Conservation (phyloP, 2,113 vertebrate genomes). For the Poecilia latipinna region DNA sequence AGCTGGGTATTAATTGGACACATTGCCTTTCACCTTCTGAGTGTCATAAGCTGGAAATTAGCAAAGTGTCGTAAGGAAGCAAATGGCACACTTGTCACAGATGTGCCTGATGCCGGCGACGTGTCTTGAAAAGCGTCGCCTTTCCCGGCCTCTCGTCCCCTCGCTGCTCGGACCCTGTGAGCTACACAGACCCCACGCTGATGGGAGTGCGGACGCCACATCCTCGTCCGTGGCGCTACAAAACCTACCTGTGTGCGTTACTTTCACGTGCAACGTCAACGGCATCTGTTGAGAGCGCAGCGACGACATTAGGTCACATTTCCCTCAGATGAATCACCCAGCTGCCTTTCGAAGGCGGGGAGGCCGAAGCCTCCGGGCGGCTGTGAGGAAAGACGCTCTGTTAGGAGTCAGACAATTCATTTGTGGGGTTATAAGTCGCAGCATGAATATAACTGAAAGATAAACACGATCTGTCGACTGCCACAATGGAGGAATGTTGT, state of each 20-base stretch:
- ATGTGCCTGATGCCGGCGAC: constrained; percentile 35
- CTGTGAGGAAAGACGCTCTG: constrained; percentile 33
- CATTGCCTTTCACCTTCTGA: constrained; percentile 30
- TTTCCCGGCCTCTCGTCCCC: constrained; percentile 2
- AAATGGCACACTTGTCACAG: constrained; percentile 60
- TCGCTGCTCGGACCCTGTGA: not conserved
- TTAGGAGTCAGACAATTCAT: constrained; percentile 47
- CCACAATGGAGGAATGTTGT: constrained; percentile 47
- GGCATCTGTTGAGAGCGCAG: constrained; percentile 35
- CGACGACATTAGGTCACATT: constrained; percentile 35
- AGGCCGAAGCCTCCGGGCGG: constrained; percentile 17
- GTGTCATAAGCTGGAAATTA: constrained; percentile 51
- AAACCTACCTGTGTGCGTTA: constrained; percentile 37
- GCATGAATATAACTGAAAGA: constrained; percentile 36
- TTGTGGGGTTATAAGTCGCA: constrained; percentile 16
- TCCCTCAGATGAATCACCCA: constrained; percentile 52
- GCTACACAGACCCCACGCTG: not conserved
- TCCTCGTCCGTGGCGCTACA: constrained; percentile 29
- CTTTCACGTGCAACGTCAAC: constrained; percentile 37
- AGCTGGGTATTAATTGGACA: constrained; percentile 47
- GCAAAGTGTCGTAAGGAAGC: constrained; percentile 50
- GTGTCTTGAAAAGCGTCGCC: constrained; percentile 35
- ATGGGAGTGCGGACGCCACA: constrained; percentile 35
- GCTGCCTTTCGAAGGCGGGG: constrained; percentile 47
- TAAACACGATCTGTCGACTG: constrained; percentile 18